These are phyloP conservation scores for Phaethornis superciliosus DNA, from an alignment of 2,113 vertebrate genomes.

Conservation along the genomic window DNA sequence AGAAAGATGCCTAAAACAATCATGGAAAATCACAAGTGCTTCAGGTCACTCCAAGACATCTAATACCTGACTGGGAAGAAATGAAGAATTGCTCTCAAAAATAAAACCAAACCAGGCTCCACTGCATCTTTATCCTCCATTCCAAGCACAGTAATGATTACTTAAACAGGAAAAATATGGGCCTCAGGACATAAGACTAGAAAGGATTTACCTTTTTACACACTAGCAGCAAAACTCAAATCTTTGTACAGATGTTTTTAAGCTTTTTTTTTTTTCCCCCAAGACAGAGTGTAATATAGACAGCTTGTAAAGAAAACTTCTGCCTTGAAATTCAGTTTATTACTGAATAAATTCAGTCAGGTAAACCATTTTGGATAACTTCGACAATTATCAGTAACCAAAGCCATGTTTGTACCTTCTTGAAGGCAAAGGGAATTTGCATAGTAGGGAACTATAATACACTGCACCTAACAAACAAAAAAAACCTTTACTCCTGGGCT, in stretches of 20 bases:
- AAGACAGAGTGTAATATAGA: constrained; percentile 22
- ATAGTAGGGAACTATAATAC: not conserved
- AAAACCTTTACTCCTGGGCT: not conserved
- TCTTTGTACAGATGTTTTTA: not conserved
- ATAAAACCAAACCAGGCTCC: not conserved
- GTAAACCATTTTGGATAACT: constrained; percentile 8
- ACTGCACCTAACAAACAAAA: not conserved
- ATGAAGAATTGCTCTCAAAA: not conserved
- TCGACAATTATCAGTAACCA: constrained; percentile 4
- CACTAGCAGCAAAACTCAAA: not conserved
- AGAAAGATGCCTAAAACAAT: not conserved
- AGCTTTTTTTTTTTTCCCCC: not conserved
- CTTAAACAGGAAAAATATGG: not conserved
- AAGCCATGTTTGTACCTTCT: constrained; percentile 7
- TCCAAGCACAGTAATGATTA: not conserved
- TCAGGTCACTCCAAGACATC: not conserved
- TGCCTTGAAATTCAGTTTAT: not conserved
- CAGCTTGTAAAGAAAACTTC: constrained; percentile 2
- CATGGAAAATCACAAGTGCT: not conserved
- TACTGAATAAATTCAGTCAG: constrained; percentile 14
- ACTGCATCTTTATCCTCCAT: not conserved
- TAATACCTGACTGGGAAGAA: not conserved
- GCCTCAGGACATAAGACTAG: not conserved
- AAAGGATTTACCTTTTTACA: constrained; percentile 22
- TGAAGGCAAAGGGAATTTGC: not conserved